Evolutionary conservation across 1,140 invertebrate genomes (phyloP), one percentile per base, ranked within the genome.

Genomic region (Rhagoletis zephyria): DNA sequence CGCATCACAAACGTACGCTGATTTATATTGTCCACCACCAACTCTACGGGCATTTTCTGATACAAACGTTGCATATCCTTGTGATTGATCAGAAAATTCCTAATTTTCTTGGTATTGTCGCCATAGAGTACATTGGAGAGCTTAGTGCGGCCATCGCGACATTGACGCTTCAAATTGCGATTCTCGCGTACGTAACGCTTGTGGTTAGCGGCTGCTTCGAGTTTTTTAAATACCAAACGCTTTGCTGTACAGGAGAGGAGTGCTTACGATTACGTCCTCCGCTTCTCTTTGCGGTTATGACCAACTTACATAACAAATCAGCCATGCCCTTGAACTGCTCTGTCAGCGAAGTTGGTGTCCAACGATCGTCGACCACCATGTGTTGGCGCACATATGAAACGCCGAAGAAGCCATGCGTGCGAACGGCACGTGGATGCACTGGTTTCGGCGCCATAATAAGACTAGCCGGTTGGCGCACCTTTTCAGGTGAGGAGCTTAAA

Each of bases 1-100:
- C 91, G 90, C 89, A 91, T 85, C 5, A 91, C 90, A 90, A 93
- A 93, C 4, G 92, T 92, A 0, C 90, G 90, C 74, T 92, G 91
- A 89, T 93, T 92, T 3, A 93, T 92, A 40, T 93, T 92, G 45
- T 93, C 92, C 19, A 90, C 90, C 10, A 93, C 90, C 64, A 89
- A 59, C 51, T 92, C 88, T 63, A 91, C 89, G 40, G 92, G 92
- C 92, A 93, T 93, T 51, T 90, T 89, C 60, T 92, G 89, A 85
- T 93, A 93, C 0, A 93, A 61, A 1, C 91, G 89, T 86, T 92
- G 91, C 90, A 92, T 90, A 9, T 91, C 90, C 87, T 89, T 91
- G 85, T 92, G 90, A 60, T 92, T 90, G 30, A 89, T 90, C 2
- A 93, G 88, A 16, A 89, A 89, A 85, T 93, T 92, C 14, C 90